A percentile compares a stretch with the other conserved stretches of the same genome.
phyloP scores from a whole-genome alignment of 1,140 invertebrate species.

The Choristoneura fumiferana region DNA sequence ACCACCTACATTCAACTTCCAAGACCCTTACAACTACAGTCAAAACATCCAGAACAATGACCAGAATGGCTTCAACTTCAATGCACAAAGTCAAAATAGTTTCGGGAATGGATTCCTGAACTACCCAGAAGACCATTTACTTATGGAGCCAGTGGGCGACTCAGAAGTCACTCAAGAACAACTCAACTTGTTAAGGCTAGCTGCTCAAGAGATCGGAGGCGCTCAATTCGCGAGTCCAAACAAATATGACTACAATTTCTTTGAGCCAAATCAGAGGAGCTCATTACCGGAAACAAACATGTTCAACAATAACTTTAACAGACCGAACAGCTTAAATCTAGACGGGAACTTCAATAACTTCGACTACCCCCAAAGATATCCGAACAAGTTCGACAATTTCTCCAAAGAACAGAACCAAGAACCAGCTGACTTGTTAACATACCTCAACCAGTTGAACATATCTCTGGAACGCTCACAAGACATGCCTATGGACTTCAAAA shows the following conservation, averaged over 20 bases:
- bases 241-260: slow-evolving; percentile 64
- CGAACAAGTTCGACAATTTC: slow-evolving; percentile 54
- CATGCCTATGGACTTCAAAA: slow-evolving; percentile 53
- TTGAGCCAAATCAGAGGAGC: slow-evolving; percentile 71
- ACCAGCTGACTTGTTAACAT: slow-evolving; percentile 48
- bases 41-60: slow-evolving; percentile 56
- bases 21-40: slow-evolving; percentile 46
- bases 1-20: slow-evolving; percentile 50
- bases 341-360: slow-evolving; percentile 60
- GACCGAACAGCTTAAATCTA: slow-evolving; percentile 64
- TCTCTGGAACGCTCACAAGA: slow-evolving; percentile 47
- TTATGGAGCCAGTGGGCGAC: slow-evolving; percentile 5
- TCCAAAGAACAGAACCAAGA: slow-evolving; percentile 55
- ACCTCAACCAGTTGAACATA: slow-evolving; percentile 58
- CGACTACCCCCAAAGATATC: slow-evolving; percentile 50
- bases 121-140: slow-evolving; percentile 53
- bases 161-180: slow-evolving; percentile 63
- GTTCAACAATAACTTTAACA: slow-evolving; percentile 51
- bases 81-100: slow-evolving; percentile 43
- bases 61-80: slow-evolving; percentile 55
- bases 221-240: slow-evolving; percentile 64
- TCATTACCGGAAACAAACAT: slow-evolving; percentile 60
- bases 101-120: slow-evolving; percentile 60
- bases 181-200: slow-evolving; percentile 66
- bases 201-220: slow-evolving; percentile 70